Evolutionary conservation across 2,797 vertebrate species (phyloP).

Genomic region (Mormyrus proboscirostris): DNA sequence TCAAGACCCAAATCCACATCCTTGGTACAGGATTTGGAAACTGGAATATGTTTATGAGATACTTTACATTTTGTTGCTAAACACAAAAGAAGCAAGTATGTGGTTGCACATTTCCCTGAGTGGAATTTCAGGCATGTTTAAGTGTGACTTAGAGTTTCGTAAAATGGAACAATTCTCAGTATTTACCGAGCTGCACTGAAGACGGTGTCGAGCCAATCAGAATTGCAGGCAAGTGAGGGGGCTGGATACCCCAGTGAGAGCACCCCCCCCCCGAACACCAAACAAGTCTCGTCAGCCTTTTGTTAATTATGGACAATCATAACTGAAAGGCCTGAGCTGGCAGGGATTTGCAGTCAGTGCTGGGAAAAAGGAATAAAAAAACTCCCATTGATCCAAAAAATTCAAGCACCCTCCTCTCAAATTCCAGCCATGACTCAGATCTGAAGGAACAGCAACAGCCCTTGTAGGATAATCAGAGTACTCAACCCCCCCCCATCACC

Average conservation of each 20-base stretch:
- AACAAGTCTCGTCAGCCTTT: not conserved
- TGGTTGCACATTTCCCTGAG: not conserved
- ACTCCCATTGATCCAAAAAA: constrained; percentile 2
- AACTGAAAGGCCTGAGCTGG: not conserved
- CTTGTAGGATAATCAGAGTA: constrained; percentile 46
- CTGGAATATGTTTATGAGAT: not conserved
- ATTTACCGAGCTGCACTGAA: not conserved
- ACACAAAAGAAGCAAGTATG: not conserved
- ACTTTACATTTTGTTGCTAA: not conserved
- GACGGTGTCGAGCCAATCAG: not conserved
- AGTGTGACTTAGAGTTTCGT: not conserved
- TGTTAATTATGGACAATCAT: not conserved
- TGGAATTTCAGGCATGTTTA: not conserved
- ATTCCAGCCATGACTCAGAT: constrained; percentile 37
- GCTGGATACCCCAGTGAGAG: not conserved
- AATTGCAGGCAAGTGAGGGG: not conserved
- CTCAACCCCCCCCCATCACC: constrained; percentile 34
- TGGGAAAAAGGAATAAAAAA: not conserved
- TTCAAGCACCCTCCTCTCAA: constrained; percentile 17
- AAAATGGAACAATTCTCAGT: not conserved
- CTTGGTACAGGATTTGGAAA: not conserved
- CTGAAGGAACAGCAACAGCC: constrained; percentile 40
- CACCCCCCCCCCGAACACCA: not conserved
- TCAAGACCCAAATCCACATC: not conserved
- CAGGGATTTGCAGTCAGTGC: not conserved